Conservation (phyloP, 2,888 invertebrate genomes). For the Lysandra bellargus region DNA sequence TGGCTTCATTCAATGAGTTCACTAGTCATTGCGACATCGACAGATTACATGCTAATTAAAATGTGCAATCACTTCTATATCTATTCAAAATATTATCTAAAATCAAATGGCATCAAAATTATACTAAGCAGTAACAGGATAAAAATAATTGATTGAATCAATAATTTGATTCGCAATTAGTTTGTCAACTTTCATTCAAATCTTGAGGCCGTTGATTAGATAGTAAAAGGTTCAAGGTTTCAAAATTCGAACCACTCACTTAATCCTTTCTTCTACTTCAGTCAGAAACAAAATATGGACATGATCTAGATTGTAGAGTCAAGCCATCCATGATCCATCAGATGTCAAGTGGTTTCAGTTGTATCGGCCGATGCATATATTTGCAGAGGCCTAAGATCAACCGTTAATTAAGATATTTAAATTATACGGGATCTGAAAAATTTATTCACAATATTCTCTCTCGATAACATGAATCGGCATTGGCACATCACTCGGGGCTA, state of each 20-base stretch:
- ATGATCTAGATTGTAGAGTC: too few relatives aligned
- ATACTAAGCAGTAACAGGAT: neutral
- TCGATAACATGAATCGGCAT: neutral
- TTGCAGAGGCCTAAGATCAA: too few relatives aligned
- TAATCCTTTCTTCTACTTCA: neutral
- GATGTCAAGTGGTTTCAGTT: too few relatives aligned
- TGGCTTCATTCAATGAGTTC: too few relatives aligned
- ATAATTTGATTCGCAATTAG: neutral
- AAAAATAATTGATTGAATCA: neutral
- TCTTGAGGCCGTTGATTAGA: slow-evolving; percentile 12
- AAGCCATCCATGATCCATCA: too few relatives aligned
- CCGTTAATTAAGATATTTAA: neutral
- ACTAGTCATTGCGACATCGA: too few relatives aligned
- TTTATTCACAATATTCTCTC: neutral
- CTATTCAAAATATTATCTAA: neutral
- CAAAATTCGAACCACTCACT: too few relatives aligned
- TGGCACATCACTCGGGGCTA: neutral
- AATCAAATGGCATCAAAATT: neutral
- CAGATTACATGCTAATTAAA: neutral
- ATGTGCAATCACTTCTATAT: neutral
- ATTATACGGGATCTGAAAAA: neutral
- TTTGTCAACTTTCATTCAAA: neutral
- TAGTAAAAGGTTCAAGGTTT: too few relatives aligned
- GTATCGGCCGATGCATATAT: too few relatives aligned
- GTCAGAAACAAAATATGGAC: too few relatives aligned